Percentiles rank a stretch among this genome's conserved stretches.
These are phyloP conservation scores for Gadus chalcogrammus DNA, from an alignment of 2,113 vertebrate species.

Conservation along the genomic window DNA sequence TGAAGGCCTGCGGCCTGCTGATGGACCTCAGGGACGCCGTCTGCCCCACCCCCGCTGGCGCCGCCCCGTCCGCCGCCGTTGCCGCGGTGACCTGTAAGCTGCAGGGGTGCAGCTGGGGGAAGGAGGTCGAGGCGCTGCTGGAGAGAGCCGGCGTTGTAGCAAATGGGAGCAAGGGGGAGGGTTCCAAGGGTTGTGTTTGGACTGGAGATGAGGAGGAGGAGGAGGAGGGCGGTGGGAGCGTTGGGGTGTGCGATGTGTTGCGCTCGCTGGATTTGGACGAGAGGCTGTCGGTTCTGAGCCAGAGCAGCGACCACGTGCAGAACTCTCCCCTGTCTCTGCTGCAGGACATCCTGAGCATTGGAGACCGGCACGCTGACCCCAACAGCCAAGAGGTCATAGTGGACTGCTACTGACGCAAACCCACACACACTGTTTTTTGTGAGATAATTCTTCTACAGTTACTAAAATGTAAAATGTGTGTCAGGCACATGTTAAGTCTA, in stretches of 20 bases:
- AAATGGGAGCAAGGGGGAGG: background rate
- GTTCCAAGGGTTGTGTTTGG: background rate
- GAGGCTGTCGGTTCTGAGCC: conserved; percentile 67
- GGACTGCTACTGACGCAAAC: conserved; percentile 61
- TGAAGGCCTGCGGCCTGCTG: conserved; percentile 82
- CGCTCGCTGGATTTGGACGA: conserved; percentile 73
- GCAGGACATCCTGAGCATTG: conserved; percentile 82
- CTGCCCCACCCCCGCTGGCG: background rate
- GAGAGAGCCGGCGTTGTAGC: background rate
- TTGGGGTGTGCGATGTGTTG: conserved; percentile 53
- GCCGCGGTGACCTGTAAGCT: conserved; percentile 47
- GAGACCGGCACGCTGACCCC: conserved; percentile 19
- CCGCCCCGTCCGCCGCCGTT: conserved; percentile 4
- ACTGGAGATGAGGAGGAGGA: background rate
- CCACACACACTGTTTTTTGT: conserved; percentile 3
- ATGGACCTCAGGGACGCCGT: conserved; percentile 61
- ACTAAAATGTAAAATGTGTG: too few relatives aligned
- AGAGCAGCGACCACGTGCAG: conserved; percentile 84
- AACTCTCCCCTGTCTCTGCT: conserved; percentile 85
- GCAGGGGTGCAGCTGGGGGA: conserved; percentile 56
- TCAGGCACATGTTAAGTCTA: too few relatives aligned
- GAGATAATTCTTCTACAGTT: too few relatives aligned
- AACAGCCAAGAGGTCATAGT: conserved; percentile 50
- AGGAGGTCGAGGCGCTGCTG: conserved; percentile 48
- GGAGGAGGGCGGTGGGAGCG: background rate